Percentiles rank a stretch among this genome's conserved stretches.
phyloP scores from a whole-genome alignment of 1,140 invertebrate species.

The Diploscapter pachys region DNA sequence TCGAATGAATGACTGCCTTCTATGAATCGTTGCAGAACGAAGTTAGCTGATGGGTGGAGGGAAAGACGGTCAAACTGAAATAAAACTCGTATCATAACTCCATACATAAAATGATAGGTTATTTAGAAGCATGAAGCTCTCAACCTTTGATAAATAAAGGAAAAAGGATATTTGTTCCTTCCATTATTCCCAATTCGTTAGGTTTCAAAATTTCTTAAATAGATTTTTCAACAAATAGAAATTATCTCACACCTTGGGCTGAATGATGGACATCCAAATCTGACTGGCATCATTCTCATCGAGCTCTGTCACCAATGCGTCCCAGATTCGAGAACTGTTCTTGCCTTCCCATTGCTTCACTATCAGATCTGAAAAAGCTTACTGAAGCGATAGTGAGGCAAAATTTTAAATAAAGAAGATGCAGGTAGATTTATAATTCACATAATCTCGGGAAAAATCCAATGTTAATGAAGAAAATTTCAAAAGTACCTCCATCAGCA shows the following conservation, averaged over 20 bases:
- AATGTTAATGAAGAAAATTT: neutral
- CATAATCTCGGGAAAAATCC: too few relatives aligned
- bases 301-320: neutral
- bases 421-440: too few relatives aligned
- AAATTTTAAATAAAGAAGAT: too few relatives aligned
- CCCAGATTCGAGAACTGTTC: conserved; percentile 1
- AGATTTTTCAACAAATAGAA: neutral
- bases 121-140: neutral
- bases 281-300: neutral
- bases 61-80: too few relatives aligned
- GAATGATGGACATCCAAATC: conserved; percentile 1
- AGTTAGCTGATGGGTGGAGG: too few relatives aligned
- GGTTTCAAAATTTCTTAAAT: neutral
- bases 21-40: too few relatives aligned
- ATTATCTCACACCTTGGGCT: neutral
- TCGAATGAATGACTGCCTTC: too few relatives aligned
- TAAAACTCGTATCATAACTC: too few relatives aligned
- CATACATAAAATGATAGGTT: too few relatives aligned
- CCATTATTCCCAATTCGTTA: conserved; percentile 4
- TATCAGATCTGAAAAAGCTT: neutral
- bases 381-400: too few relatives aligned
- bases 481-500: neutral
- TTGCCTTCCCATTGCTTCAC: neutral
- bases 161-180: neutral
- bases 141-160: neutral